Percentiles rank a stretch among this genome's conserved stretches.
Evolutionary conservation across 2,113 vertebrate species (phyloP).

Genomic region (Malurus melanocephalus): DNA sequence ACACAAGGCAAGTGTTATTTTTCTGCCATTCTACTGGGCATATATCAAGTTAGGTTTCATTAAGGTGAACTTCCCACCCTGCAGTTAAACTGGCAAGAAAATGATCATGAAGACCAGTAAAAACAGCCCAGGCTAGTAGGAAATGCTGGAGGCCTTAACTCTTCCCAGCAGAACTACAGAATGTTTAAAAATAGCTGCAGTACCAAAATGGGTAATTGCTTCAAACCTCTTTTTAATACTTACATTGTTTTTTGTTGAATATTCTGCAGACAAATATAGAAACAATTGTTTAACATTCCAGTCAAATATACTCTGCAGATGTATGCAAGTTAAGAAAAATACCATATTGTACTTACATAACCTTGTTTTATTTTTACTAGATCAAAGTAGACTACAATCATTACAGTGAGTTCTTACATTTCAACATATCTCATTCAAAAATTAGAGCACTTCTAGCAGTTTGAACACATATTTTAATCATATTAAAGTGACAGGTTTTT

Average conservation of each 20-base stretch:
- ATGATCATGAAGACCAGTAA: not conserved
- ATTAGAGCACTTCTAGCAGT: not conserved
- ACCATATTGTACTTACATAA: not conserved
- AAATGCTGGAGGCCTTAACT: not conserved
- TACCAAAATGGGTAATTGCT: not conserved
- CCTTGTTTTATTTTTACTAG: not conserved
- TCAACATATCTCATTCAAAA: not conserved
- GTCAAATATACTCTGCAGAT: slow-evolving; percentile 95
- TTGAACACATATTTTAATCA: not conserved
- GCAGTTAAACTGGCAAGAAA: not conserved
- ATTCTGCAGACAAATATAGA: slow-evolving; percentile 95
- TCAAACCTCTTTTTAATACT: slow-evolving; percentile 64
- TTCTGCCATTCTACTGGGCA: not conserved
- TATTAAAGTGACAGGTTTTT: not conserved
- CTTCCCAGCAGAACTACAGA: not conserved
- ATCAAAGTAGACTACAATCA: not conserved
- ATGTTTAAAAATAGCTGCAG: not conserved
- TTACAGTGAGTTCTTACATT: not conserved
- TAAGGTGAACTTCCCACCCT: not conserved
- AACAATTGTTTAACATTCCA: slow-evolving; percentile 98
- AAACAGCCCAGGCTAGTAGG: not conserved
- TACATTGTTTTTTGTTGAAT: slow-evolving; percentile 93
- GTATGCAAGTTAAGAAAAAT: slow-evolving; percentile 81
- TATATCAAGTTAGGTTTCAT: not conserved
- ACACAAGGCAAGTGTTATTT: not conserved